phyloP scores from a whole-genome alignment of 1,140 invertebrate species.

The Bombus turneri region DNA sequence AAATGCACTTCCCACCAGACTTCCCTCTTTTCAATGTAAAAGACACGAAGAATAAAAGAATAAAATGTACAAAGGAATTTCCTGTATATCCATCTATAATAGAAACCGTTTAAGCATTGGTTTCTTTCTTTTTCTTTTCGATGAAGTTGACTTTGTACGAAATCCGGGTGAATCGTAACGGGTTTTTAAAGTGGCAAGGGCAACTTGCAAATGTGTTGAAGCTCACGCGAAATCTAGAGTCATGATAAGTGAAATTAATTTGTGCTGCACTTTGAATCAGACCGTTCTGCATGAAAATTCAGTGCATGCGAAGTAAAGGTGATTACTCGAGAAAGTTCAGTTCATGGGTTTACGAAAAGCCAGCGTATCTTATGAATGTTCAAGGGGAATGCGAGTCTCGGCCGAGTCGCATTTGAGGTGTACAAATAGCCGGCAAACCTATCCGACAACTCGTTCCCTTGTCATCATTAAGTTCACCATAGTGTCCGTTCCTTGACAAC shows the following conservation, averaged over 20 bases:
- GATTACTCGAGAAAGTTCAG: constrained; percentile 26
- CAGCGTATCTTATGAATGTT: constrained; percentile 37
- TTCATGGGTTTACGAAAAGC: constrained; percentile 28
- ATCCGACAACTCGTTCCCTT: constrained; percentile 43
- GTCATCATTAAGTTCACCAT: constrained; percentile 23
- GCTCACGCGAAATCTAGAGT: background rate
- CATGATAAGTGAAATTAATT: constrained; percentile 6
- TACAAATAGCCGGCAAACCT: constrained; percentile 33
- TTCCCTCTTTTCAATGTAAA: background rate
- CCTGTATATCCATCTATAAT: background rate
- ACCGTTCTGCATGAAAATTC: constrained; percentile 5
- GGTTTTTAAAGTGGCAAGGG: background rate
- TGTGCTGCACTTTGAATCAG: background rate
- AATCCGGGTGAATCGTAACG: background rate
- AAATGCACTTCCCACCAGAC: background rate
- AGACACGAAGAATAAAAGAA: background rate
- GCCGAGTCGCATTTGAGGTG: constrained; percentile 8
- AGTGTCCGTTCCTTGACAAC: constrained; percentile 1
- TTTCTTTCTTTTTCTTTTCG: background rate
- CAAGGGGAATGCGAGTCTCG: background rate
- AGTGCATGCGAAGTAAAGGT: background rate
- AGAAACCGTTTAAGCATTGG: background rate
- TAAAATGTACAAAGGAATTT: background rate
- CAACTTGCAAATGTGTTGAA: background rate
- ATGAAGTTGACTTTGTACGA: background rate